Evolutionary conservation across 2,888 invertebrate genomes (phyloP).

Genomic region (Xanthia icteritia): DNA sequence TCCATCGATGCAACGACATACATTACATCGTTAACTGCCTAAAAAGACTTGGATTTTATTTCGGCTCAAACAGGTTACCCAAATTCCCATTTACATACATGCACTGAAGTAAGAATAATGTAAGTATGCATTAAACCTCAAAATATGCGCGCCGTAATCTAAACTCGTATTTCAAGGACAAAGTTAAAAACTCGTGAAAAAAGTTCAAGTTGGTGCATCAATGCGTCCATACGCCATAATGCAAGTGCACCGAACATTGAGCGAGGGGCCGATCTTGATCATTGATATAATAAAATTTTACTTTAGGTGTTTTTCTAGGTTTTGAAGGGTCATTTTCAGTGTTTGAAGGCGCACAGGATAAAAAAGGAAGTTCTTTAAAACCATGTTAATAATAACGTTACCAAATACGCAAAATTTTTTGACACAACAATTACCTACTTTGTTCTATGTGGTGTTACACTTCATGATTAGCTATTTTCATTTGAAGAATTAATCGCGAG

Average conservation of each 20-base stretch:
- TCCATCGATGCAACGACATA: constrained; percentile 8
- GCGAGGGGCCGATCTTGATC: constrained; percentile 65
- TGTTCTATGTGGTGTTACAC: neutral
- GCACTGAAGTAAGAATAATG: constrained; percentile 58
- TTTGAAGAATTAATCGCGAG: neutral
- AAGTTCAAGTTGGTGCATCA: constrained; percentile 86
- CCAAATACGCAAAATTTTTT: neutral
- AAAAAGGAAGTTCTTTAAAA: neutral
- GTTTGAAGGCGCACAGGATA: neutral
- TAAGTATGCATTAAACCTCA: constrained; percentile 65
- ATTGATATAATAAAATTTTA: constrained; percentile 13
- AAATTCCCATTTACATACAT: constrained; percentile 58
- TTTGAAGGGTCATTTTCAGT: neutral
- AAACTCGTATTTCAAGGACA: constrained; percentile 90
- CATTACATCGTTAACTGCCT: constrained; percentile 18
- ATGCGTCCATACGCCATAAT: constrained; percentile 85
- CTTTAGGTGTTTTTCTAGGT: neutral
- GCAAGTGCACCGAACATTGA: constrained; percentile 83
- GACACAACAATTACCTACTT: neutral
- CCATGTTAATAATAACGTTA: neutral
- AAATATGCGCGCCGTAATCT: constrained; percentile 84
- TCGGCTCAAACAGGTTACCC: constrained; percentile 53
- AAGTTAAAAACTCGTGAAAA: constrained; percentile 84
- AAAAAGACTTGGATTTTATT: constrained; percentile 42
- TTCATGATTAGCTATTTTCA: neutral